Base-by-base conservation (phyloP, 2,888 invertebrate genomes). In the Schizaphis graminum region DNA sequence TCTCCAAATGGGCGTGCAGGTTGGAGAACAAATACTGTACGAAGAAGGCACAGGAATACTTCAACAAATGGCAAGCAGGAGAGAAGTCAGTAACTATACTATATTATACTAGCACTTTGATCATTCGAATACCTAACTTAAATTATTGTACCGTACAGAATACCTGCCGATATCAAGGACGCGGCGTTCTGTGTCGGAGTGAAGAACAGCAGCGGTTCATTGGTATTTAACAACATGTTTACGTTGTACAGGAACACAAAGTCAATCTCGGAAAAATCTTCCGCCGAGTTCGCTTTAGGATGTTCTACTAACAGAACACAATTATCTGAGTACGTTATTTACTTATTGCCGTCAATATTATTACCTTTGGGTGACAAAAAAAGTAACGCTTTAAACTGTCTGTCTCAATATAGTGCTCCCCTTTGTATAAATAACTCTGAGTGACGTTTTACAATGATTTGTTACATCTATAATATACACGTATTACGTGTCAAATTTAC, bases 141-240 rank as follows among this genome's bases (percentile, higher is more conserved):
- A 86, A 47, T 47, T 13, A 47, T 35, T 49, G 26, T 91, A 41
- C 26, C n/a, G 44, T 56, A 8, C 85, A 95, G 95, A 49, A 94
- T 95, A 57, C 91, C 94, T n/a, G 94, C 94, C 21, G 94, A 95
- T 35, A 86, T 95, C 35, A 94, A 95, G 49, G 94, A 92, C 47
- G 93, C 95, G 0, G 95, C 95, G 3, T 94, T 94, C 35, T 95
- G 95, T 86, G 90, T 89, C 1, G 94, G 92, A 11, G 57, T 95
- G 26, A 91, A 67, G 35, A 44, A 91, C 53, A 91, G 91, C 41
- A 56, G 26, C 7, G 92, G 24, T 28, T 0, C 84, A 3, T 2
- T 2, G 3, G 67, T n/a, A 0, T 94, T 94, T 16, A 28, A 92
- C 5, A 91, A 61, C 24, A 88, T 94, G 61, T 94, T 94, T 35